A percentile compares a stretch with the other conserved stretches of the same genome.
Evolutionary conservation across 1,140 invertebrate species (phyloP).

Genomic region (Thrips palmi): DNA sequence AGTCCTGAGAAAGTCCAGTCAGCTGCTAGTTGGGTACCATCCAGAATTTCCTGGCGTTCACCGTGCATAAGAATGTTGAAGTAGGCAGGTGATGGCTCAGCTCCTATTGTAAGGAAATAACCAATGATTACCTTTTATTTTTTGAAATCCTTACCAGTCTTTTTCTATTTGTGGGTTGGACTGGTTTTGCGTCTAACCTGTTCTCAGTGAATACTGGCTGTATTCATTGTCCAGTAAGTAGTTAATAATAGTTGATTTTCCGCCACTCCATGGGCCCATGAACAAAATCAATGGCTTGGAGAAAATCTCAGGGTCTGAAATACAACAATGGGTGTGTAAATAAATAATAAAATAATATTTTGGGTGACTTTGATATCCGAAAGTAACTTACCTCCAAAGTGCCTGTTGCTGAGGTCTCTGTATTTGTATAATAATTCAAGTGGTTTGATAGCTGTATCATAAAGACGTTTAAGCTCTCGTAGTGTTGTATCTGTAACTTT

Average conservation of each 20-base stretch:
- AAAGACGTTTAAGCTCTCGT: conserved; percentile 69
- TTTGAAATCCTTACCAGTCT: neutral
- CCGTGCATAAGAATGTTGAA: conserved; percentile 87
- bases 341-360: conserved; percentile 4
- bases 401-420: conserved; percentile 75
- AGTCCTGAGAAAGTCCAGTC: conserved; percentile 85
- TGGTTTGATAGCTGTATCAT: conserved; percentile 75
- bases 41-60: conserved; percentile 61
- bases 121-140: neutral
- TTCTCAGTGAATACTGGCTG: conserved; percentile 59
- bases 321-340: conserved; percentile 12
- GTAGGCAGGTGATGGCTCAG: conserved; percentile 80
- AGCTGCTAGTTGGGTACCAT: conserved; percentile 80
- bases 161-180: neutral
- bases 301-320: conserved; percentile 77
- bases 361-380: conserved; percentile 1
- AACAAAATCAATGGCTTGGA: conserved; percentile 83
- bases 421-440: conserved; percentile 82
- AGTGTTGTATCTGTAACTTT: conserved; percentile 58
- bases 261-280: conserved; percentile 90
- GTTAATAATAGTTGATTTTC: conserved; percentile 87
- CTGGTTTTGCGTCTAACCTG: conserved; percentile 38
- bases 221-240: conserved; percentile 78
- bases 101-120: conserved; percentile 41
- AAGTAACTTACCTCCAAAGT: conserved; percentile 48